phyloP scores from a whole-genome alignment of 2,888 invertebrate species.

The Spodoptera exigua region DNA sequence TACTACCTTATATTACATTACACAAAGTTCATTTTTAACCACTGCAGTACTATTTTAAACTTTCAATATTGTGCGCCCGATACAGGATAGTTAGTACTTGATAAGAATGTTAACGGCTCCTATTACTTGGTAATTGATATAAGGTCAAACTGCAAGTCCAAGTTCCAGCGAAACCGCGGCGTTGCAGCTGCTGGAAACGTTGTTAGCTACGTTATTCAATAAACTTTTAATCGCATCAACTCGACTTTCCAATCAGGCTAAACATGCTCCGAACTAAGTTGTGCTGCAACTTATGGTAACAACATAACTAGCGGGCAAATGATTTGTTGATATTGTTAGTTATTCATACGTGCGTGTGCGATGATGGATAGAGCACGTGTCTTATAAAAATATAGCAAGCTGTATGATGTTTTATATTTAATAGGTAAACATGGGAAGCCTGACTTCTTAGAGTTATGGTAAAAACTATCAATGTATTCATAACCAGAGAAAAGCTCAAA shows the following conservation, averaged over 20 bases:
- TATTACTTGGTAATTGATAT: conserved; percentile 60
- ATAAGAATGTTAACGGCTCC: conserved; percentile 53
- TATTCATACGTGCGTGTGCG: not conserved
- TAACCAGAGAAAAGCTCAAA: no score
- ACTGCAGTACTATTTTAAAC: conserved; percentile 27
- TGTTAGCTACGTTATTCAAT: conserved; percentile 73
- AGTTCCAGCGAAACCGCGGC: conserved; percentile 63
- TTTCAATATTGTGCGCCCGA: conserved; percentile 24
- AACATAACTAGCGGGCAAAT: conserved; percentile 45
- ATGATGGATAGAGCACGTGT: no score
- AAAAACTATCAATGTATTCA: no score
- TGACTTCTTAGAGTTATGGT: no score
- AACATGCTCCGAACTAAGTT: conserved; percentile 56
- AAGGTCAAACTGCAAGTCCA: conserved; percentile 64
- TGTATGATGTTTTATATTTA: no score
- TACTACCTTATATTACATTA: not conserved
- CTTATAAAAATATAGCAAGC: no score
- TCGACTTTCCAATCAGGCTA: conserved; percentile 71
- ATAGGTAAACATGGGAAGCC: no score
- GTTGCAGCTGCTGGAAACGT: conserved; percentile 62
- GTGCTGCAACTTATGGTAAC: conserved; percentile 50
- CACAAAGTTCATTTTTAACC: conserved; percentile 13
- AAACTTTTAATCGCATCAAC: conserved; percentile 81
- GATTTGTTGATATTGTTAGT: conserved; percentile 30
- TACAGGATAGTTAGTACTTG: conserved; percentile 32